Conservation (phyloP, 2,113 vertebrate genomes). For the Microtus pennsylvanicus region DNA sequence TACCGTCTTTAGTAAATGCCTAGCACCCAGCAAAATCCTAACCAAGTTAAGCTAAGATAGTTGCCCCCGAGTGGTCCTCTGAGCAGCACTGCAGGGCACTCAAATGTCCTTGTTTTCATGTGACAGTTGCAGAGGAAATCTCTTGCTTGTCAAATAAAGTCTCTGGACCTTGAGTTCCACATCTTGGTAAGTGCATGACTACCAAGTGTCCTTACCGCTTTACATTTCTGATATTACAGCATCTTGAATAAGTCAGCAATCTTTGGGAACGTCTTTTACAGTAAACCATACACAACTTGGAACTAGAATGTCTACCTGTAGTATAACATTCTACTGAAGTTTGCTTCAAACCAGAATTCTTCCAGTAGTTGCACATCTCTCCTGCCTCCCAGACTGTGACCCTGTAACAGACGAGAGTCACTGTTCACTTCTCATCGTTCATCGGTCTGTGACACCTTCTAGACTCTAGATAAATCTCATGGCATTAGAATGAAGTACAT, state of each 20-base stretch:
- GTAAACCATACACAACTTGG: neutral
- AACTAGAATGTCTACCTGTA: neutral
- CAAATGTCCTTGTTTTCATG: neutral
- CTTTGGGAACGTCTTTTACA: neutral
- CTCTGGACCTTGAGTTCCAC: neutral
- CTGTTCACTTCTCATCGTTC: neutral
- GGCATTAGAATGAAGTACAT: slow-evolving; percentile 6
- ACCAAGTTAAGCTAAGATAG: neutral
- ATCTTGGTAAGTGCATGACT: neutral
- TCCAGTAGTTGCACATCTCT: neutral
- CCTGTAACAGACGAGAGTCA: neutral
- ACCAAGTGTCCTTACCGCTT: neutral
- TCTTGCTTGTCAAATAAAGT: neutral
- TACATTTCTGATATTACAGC: neutral
- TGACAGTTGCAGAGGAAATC: neutral
- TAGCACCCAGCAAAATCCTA: neutral
- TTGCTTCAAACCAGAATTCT: neutral
- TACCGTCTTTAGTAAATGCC: neutral
- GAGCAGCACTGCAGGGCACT: neutral
- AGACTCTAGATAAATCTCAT: neutral
- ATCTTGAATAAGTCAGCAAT: neutral
- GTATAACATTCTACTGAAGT: neutral
- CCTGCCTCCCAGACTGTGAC: neutral
- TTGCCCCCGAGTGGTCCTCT: neutral
- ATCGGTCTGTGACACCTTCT: neutral